A percentile compares a stretch with the other conserved stretches of the same genome.
phyloP scores from a whole-genome alignment of 2,888 invertebrate species.

The Quadroppia sp. region DNA sequence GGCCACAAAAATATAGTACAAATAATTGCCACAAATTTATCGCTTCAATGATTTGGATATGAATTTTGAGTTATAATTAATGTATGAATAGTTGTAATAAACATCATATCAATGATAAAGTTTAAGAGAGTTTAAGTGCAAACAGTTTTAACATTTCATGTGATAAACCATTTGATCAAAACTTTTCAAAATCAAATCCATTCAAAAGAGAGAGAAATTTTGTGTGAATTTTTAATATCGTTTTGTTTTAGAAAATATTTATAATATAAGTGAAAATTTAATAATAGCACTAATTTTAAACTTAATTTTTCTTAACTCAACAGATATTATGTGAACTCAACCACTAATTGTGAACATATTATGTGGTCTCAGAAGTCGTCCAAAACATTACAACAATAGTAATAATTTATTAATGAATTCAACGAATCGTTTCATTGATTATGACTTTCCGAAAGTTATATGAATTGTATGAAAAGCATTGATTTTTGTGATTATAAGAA shows the following conservation, averaged over 20 bases:
- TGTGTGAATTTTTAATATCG: neutral
- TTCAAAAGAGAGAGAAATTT: neutral
- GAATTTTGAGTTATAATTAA: slow-evolving; percentile 4
- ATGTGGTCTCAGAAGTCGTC: neutral
- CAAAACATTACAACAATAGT: neutral
- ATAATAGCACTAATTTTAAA: neutral
- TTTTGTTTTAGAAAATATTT: neutral
- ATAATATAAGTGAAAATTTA: neutral
- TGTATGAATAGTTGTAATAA: neutral
- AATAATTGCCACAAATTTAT: neutral
- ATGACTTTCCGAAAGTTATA: no score
- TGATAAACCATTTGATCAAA: neutral
- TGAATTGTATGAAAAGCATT: no score
- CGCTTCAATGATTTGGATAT: neutral
- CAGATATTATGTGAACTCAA: slow-evolving; percentile 2
- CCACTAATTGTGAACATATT: neutral
- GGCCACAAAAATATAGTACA: neutral
- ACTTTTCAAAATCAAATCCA: slow-evolving; percentile 3
- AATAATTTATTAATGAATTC: neutral
- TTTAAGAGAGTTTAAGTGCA: neutral
- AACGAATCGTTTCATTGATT: no score
- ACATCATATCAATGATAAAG: neutral
- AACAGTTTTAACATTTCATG: neutral
- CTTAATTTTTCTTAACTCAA: neutral
- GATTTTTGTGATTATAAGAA: neutral